Evolutionary conservation across 2,797 vertebrate species (phyloP), one percentile per base, ranked within the genome.

Genomic region (Rhinichthys osculus): DNA sequence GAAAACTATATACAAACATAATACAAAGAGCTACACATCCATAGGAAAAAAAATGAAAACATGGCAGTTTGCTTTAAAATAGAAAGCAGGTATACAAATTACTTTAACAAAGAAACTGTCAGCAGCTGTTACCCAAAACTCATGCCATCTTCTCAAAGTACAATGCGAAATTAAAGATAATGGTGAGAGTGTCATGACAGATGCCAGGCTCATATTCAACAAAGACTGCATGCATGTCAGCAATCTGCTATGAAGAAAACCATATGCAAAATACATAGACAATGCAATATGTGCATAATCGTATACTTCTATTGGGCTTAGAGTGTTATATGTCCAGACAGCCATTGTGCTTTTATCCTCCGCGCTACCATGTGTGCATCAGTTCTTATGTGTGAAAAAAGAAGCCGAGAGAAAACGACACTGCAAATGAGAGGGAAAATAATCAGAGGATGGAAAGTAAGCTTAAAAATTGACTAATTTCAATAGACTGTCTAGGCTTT

Each of bases 401-500:
- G 81, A 66, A 27, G 19, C 30, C 11, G 23, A n/a, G 5, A 47
- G 42, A 38, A 84, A 47, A 78, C n/a, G 3, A 62, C 13, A 19
- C 50, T 79, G 62, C 47, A 78, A 83, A 66, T 72, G 70, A 73
- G 72, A 74, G 4, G 21, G 76, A 27, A 78, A 83, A 44, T 69
- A 72, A 69, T 57, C 57, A 33, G 42, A 69, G 50, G 13, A 35
- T 64, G 16, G 33, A 73, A 33, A 44, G 71, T 64, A 59, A 59
- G 47, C 82, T 85, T 85, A 83, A 74, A 80, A 66, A 78, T 82
- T 67, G 74, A 83, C 62, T 78, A 72, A 33, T 54, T 85, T 87
- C 78, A 73, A 85, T 21, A 69, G 47, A 30, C 14, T 11, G 54
- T 83, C 50, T 14, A 59, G 50, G 50, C 73, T 70, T 70, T 69